These are phyloP conservation scores for Cyclopterus lumpus DNA, from an alignment of 2,797 vertebrate species.

Conservation along the genomic window DNA sequence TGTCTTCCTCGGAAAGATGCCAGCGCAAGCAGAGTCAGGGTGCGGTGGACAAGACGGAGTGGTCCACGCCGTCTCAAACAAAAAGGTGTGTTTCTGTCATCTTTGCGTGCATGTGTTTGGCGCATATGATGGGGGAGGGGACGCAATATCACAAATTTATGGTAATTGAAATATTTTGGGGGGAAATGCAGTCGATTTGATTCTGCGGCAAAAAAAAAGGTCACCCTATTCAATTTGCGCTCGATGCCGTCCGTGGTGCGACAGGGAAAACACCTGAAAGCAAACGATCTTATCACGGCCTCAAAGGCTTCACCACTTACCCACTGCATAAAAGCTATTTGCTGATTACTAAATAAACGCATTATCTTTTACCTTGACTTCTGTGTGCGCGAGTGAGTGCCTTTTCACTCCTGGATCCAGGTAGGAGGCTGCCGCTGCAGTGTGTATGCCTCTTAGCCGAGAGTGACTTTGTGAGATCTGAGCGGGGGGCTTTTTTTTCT, in stretches of 20 bases:
- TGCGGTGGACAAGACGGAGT: slow-evolving; percentile 55
- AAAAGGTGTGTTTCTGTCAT: slow-evolving; percentile 45
- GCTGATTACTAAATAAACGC: slow-evolving; percentile 90
- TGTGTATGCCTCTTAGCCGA: slow-evolving; percentile 53
- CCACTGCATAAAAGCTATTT: slow-evolving; percentile 86
- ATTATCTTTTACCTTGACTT: slow-evolving; percentile 86
- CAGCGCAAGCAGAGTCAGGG: slow-evolving; percentile 58
- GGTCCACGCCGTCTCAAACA: slow-evolving; percentile 48
- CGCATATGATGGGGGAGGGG: slow-evolving; percentile 54
- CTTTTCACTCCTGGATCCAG: slow-evolving; percentile 43
- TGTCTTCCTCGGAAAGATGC: slow-evolving; percentile 75
- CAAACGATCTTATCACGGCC: slow-evolving; percentile 89
- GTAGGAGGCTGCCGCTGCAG: slow-evolving; percentile 50
- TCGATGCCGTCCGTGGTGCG: slow-evolving; percentile 81
- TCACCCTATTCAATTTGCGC: slow-evolving; percentile 91
- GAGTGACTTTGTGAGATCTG: slow-evolving; percentile 73
- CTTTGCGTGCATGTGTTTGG: slow-evolving; percentile 29
- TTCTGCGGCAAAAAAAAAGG: slow-evolving; percentile 85
- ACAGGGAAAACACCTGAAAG: slow-evolving; percentile 88
- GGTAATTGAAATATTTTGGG: slow-evolving; percentile 89
- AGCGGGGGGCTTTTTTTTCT: slow-evolving; percentile 23
- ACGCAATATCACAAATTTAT: slow-evolving; percentile 85
- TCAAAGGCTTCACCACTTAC: slow-evolving; percentile 82
- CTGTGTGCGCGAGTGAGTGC: slow-evolving; percentile 40
- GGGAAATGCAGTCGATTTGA: slow-evolving; percentile 89